phyloP scores from a whole-genome alignment of 92 coral and sea anemone species.

The Heteractis magnifica region DNA sequence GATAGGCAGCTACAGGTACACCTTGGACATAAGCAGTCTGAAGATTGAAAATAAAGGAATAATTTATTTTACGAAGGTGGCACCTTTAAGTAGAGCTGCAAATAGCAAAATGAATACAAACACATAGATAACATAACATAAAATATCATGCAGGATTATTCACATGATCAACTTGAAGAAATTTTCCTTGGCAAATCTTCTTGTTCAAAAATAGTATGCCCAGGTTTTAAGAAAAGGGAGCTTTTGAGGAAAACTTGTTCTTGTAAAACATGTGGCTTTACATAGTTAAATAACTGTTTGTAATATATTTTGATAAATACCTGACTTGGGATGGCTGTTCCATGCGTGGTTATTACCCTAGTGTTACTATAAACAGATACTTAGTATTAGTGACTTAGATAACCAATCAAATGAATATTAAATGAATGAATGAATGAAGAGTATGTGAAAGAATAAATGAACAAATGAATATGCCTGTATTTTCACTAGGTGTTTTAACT shows the following conservation, averaged over 20 bases:
- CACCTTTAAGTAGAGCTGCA: not conserved
- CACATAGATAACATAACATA: not conserved
- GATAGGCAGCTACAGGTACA: constrained; percentile 43
- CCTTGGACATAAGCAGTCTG: constrained; percentile 52
- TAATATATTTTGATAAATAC: constrained; percentile 19
- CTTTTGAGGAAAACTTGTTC: no score
- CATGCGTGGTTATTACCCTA: constrained; percentile 72
- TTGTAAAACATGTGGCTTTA: not conserved
- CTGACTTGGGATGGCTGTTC: constrained; percentile 81
- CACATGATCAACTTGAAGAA: no score
- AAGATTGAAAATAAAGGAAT: not conserved
- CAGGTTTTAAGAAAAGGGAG: no score
- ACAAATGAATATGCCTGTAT: not conserved
- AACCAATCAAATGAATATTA: not conserved
- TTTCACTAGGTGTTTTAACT: no score
- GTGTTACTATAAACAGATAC: constrained; percentile 23
- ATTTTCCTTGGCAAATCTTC: no score
- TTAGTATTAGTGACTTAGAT: not conserved
- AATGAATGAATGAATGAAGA: not conserved
- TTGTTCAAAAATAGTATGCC: no score
- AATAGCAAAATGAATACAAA: not conserved
- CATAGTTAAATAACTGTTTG: not conserved
- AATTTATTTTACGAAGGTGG: not conserved
- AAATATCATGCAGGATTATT: no score
- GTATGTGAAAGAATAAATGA: not conserved